Percentiles rank a stretch among this genome's conserved stretches.
Evolutionary conservation across 2,113 vertebrate species (phyloP).

Genomic region (Cyphomyrus discorhynchus): DNA sequence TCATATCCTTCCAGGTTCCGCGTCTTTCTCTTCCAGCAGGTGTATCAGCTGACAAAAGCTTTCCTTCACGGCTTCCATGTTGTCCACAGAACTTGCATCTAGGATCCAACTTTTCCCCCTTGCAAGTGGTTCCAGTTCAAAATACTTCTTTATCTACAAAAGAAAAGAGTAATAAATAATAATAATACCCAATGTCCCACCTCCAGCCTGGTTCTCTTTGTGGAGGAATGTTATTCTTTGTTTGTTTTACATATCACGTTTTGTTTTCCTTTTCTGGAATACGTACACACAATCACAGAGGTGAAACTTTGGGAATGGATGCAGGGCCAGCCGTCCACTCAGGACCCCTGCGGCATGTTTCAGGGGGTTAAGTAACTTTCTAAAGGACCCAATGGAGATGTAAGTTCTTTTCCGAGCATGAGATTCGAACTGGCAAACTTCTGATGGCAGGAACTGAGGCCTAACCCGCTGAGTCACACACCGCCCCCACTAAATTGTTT

Average conservation of each 20-base stretch:
- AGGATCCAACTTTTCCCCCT: slow-evolving; percentile 93
- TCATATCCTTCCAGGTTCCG: slow-evolving; percentile 83
- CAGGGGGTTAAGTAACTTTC: not conserved
- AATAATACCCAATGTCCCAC: not conserved
- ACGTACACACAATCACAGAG: not conserved
- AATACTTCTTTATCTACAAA: slow-evolving; percentile 90
- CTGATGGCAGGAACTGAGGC: not conserved
- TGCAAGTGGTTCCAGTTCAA: slow-evolving; percentile 93
- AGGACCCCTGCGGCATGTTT: not conserved
- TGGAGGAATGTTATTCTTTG: not conserved
- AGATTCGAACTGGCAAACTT: not conserved
- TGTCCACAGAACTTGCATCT: slow-evolving; percentile 78
- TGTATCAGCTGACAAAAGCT: slow-evolving; percentile 85
- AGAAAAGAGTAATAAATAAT: slow-evolving; percentile 18
- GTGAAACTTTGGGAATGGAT: not conserved
- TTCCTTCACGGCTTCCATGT: slow-evolving; percentile 82
- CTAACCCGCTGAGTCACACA: not conserved
- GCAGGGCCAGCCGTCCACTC: not conserved
- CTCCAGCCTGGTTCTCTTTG: not conserved
- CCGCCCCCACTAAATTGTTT: not conserved
- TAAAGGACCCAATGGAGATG: not conserved
- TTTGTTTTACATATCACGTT: not conserved
- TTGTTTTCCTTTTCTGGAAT: not conserved
- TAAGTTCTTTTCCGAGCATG: not conserved
- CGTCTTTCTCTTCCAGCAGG: slow-evolving; percentile 87